These are phyloP conservation scores for Plutomurus gul DNA, from an alignment of 1,140 invertebrate genomes.

Conservation along the genomic window DNA sequence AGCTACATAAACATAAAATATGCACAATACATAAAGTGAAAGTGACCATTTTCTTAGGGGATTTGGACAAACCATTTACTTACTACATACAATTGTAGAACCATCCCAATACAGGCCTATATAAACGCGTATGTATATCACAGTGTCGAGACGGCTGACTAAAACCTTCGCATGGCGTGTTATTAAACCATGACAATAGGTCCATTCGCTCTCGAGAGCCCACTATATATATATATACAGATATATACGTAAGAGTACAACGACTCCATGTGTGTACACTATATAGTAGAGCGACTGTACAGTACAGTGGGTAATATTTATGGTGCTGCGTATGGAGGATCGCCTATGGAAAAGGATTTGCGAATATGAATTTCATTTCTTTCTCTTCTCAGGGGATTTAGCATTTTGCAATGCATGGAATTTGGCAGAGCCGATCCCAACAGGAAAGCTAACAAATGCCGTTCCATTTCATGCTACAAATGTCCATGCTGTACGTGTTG, in stretches of 20 bases:
- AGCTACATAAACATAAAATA: constrained; percentile 26
- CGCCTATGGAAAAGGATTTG: constrained; percentile 14
- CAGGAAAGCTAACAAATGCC: constrained; percentile 28
- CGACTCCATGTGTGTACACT: no score
- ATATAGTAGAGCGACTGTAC: not conserved
- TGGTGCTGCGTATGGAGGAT: not conserved
- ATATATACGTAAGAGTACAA: no score
- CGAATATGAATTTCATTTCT: constrained; percentile 28
- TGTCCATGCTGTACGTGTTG: constrained; percentile 18
- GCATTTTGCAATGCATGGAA: constrained; percentile 20
- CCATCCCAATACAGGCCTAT: no score
- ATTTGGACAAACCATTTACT: constrained; percentile 8
- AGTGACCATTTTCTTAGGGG: constrained; percentile 33
- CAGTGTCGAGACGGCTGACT: no score
- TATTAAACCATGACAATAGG: no score
- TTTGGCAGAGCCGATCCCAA: constrained; percentile 15
- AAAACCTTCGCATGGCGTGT: no score
- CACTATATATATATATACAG: no score
- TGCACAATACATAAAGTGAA: constrained; percentile 30
- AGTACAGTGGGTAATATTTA: not conserved
- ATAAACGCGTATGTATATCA: no score
- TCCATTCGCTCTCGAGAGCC: no score
- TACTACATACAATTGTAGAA: no score
- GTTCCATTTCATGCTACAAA: constrained; percentile 14
- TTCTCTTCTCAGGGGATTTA: constrained; percentile 19